Base-by-base conservation (phyloP, 2,888 invertebrate species). In the Timema cristinae region DNA sequence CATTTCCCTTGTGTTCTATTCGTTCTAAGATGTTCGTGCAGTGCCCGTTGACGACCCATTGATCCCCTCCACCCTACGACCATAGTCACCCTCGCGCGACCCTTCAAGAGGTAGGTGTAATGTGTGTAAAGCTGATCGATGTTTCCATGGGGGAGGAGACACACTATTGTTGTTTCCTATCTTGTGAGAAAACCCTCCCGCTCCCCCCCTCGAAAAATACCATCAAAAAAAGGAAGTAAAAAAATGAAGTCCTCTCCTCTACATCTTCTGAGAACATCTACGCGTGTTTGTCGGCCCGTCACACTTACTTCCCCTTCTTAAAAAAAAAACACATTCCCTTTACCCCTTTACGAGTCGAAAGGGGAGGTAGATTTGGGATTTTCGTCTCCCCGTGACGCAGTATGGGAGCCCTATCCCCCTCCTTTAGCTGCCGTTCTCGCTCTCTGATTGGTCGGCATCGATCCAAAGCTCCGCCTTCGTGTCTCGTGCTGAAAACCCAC, bases 271-370 rank as follows among this genome's bases (percentile, higher is more conserved):
- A 71, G 59, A 72, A 70, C 72, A 72, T 67, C 51, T 69, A 70
- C 73, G 73, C 72, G 70, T 72, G 74, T 73, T 73, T 73, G 73
- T 68, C 70, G 71, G 50, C 73, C 56, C 69, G 66, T 71, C 63
- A 51, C 66, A 54, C 72, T 72, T 50, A 48, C 68, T 51, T 61
- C 68, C 73, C 72, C 67, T 9, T 61, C 56, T 56, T n/a, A 52
- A 52, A 32, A 32, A 32, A 32, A 32, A 32, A 32, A 32, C 32
- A 32, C 32, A 32, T 32, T 32, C 32, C 32, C 32, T 32, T 32
- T 68, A 11, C 49, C 70, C 68, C 50, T 51, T 68, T 56, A 16
- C 32, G n/a, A 56, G 67, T 16, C 70, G 61, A 66, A 67, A 52
- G 68, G n/a, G 47, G 11, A n/a, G 32, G 9, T 47, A 51, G 59